phyloP scores from a whole-genome alignment of 1,140 invertebrate genomes.

The Ericerus pela region DNA sequence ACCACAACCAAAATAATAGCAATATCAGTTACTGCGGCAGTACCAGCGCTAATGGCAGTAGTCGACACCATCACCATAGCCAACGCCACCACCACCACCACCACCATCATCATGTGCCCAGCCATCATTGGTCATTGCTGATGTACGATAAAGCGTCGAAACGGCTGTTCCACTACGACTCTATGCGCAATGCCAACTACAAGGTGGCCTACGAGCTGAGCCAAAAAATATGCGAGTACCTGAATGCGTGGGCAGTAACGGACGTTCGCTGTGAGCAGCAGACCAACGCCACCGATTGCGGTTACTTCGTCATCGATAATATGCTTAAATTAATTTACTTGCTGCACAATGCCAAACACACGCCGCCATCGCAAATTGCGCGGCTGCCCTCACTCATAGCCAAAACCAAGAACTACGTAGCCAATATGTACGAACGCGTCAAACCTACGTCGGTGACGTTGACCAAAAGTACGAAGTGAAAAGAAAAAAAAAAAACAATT shows the following conservation, averaged over 20 bases:
- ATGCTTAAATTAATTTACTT: neutral
- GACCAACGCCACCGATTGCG: neutral
- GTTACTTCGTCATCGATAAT: slow-evolving; percentile 2
- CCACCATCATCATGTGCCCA: neutral
- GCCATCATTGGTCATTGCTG: slow-evolving; percentile 1
- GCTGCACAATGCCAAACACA: neutral
- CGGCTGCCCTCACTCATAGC: neutral
- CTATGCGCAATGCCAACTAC: neutral
- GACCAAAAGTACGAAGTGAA: no score
- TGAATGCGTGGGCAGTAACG: neutral
- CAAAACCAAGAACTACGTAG: neutral
- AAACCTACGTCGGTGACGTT: no score
- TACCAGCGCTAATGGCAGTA: no score
- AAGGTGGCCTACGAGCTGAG: neutral
- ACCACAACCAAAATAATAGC: no score
- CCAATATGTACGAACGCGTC: neutral
- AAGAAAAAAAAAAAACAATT: no score
- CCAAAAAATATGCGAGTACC: slow-evolving; percentile 3
- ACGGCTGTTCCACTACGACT: neutral
- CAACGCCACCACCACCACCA: neutral
- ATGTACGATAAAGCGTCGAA: neutral
- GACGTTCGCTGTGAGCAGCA: slow-evolving; percentile 1
- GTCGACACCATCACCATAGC: no score
- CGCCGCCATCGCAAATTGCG: neutral
- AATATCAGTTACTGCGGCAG: no score